Conservation (phyloP, 2,113 vertebrate species). For the Anguilla rostrata region DNA sequence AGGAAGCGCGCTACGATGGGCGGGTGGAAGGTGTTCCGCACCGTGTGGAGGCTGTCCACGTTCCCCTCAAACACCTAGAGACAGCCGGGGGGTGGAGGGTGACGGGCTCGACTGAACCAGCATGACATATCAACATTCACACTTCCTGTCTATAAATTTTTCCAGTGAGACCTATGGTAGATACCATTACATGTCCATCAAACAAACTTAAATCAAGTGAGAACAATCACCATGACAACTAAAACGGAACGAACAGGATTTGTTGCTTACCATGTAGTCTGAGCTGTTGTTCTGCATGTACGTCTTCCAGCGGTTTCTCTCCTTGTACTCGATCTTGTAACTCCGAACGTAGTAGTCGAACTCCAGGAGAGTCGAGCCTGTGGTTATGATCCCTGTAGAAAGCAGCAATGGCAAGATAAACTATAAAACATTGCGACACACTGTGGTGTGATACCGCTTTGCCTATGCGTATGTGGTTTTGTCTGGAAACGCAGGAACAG, state of each 20-base stretch:
- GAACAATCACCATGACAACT: not conserved
- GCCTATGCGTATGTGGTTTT: not conserved
- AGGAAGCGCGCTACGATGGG: conserved; percentile 72
- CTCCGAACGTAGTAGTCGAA: conserved; percentile 75
- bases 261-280: conserved; percentile 69
- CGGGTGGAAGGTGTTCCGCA: conserved; percentile 77
- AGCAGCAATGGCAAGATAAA: not conserved
- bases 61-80: conserved; percentile 78
- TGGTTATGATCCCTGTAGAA: conserved; percentile 73
- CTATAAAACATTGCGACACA: not conserved
- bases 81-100: not conserved
- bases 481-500: not conserved
- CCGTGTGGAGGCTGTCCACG: conserved; percentile 64
- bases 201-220: not conserved
- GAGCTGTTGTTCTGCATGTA: conserved; percentile 71
- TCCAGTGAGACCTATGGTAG: not conserved
- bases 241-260: not conserved
- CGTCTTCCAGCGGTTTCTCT: conserved; percentile 73
- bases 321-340: conserved; percentile 75
- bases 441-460: not conserved
- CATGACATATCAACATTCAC: not conserved
- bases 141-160: not conserved
- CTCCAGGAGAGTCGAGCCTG: conserved; percentile 60
- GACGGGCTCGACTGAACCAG: too few species aligned
- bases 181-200: not conserved